Evolutionary conservation across 2,797 vertebrate genomes (phyloP), one percentile per base, ranked within the genome.

Genomic region (Pristis pectinata): DNA sequence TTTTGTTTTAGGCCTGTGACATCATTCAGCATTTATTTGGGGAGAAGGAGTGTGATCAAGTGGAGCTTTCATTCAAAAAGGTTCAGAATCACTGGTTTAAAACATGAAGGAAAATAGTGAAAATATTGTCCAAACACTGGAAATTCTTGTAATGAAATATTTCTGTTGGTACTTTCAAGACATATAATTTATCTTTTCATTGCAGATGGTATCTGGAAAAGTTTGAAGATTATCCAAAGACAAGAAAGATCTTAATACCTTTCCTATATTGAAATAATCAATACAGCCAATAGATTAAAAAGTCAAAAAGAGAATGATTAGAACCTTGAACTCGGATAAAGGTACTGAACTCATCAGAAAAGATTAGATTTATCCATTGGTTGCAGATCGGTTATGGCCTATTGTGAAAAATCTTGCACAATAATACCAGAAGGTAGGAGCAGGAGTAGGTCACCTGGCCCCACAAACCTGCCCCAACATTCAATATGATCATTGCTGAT

Each of bases 181-280:
- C 53, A 53, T 34, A 74, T 76, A 56, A 53, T 49, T 94, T 74
- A 94, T 77, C 61, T 94, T 95, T 96, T 94, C 95, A 95, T 96
- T 97, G 94, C 97, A 99, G 99, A 95, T 99, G 99, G 99, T 99
- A 99, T 95, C 97, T 97, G 59, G 95, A 96, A 49, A 99, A 99
- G 96, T 99, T 99, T 96, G 98, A 99, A 97, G 97, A 99, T 95
- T 99, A 99, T 95, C 99, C 99, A 0, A 98, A 97, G 96, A 95
- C 94, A 74, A 98, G 98, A 95, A 99, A 98, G 97, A 97, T 98
- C 24, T 82, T 99, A 93, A 97, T 99, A 95, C 98, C 99, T 0
- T 98, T 98, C 97, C 64, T 99, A 72, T 97, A 97, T 95, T 99
- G 97, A 98, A 94, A 91, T 41, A 24, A 15, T 67, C 77, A 92